Evolutionary conservation across 2,113 vertebrate genomes (phyloP), one percentile per base, ranked within the genome.

Genomic region (Poeciliopsis prolifica): DNA sequence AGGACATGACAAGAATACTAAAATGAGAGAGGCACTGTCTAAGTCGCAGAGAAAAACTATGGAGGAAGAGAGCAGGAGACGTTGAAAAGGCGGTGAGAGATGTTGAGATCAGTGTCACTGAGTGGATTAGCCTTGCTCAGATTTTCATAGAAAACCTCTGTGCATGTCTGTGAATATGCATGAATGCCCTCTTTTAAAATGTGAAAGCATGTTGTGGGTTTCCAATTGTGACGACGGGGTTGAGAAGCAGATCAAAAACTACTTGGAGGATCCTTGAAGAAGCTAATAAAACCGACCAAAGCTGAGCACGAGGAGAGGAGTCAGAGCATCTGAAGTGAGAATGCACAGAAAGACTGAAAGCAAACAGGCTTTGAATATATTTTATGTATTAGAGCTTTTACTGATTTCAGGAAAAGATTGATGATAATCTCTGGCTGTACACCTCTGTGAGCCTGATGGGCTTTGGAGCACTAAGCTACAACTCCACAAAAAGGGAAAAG

Each of bases 71-170:
- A 74, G 54, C 72, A 37, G 74, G 40, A 61, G 72, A 65, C 3
- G 22, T 37, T 70, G 31, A 31, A 29, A 73, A 35, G 65, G 61
- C 58, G 22, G 70, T 40, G 68, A 67, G 80, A 75, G 68, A 84
- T 81, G 76, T 67, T 76, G 78, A 80, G 79, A 84, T 86, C 80
- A 58, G 85, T 69, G 83, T 79, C 79, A 90, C 85, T 79, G 76
- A 90, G 90, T 71, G 84, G 66, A 89, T 92, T 87, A 91, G 86
- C 87, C 75, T 51, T 74, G 88, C 74, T 90, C 87, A 81, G 74
- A 64, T 87, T 68, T 84, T 84, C 74, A 75, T 89, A 84, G 89
- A 81, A 91, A 85, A 81, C 72, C 42, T 35, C 78, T 72, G 66
- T 19, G 78, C 80, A 71, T 83, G 73, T 86, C 80, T 28, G 29